Evolutionary conservation across 2,888 invertebrate species (phyloP), one percentile per base, ranked within the genome.

Genomic region (Mesorhabditis spiculigera): DNA sequence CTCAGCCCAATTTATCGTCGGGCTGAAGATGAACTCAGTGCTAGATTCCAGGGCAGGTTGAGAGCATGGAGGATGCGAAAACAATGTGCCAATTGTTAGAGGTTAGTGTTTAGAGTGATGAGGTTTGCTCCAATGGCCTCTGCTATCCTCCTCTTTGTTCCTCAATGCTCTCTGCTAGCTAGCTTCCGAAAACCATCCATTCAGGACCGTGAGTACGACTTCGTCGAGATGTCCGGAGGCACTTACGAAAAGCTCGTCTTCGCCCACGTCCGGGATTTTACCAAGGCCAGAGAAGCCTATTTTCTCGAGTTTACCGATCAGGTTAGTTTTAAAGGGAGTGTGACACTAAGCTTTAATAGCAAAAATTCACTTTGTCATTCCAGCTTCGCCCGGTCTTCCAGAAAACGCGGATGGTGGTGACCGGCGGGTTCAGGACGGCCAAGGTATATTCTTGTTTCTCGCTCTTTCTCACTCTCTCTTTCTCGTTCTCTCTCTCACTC

Each of bases 171-270:
- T 28, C 28, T 28, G 28, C 28, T 28, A 28, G 28, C 28, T 28
- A 28, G 28, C 28, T 28, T 28, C 3, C 28, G 1, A 28, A 28
- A 76, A 1, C 3, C 28, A 28, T 28, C 28, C 1, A 4, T 68
- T 68, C 45, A 80, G 72, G 70, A 76, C 41, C 70, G 65, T n/a
- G 81, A 79, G 4, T 78, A 78, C 63, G 81, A 81, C 72, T 81
- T 81, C 66, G 78, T 81, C n/a, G 81, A 81, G 64, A 41, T 81
- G 16, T 81, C 81, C 10, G 81, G 81, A 10, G 81, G 81, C 63
- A 80, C 78, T 0, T 74, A 73, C 45, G 81, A 81, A 68, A 79
- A 78, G n/a, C 63, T 75, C 3, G 78, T 74, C 2, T 81, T 79
- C 70, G 68, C 69, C 61, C 74, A 75, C 50, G 42, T 73, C 69